A percentile compares a stretch with the other conserved stretches of the same genome.
Conservation (phyloP, 2,888 invertebrate species). For the Julus scandinavius region DNA sequence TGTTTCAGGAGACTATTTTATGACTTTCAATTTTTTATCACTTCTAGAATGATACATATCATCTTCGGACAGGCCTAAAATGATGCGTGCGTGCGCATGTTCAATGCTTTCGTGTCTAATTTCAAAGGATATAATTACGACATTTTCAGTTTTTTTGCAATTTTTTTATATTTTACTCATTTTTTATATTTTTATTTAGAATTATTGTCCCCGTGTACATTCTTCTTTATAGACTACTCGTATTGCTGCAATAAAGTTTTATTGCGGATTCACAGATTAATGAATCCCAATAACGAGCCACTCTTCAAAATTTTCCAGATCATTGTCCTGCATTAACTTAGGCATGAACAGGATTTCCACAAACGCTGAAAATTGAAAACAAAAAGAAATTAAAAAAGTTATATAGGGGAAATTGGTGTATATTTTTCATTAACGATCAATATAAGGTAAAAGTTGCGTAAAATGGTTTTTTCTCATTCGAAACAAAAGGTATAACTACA, state of each 20-base stretch:
- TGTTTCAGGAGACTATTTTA: background rate
- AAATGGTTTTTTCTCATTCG: no score
- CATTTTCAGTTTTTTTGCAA: background rate
- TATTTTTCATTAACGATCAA: background rate
- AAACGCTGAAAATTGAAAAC: background rate
- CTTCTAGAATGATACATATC: background rate
- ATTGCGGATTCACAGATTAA: slow-evolving; percentile 9
- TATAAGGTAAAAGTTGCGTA: background rate
- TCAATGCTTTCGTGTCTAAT: background rate
- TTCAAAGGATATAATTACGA: background rate
- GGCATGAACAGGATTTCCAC: background rate
- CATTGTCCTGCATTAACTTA: background rate
- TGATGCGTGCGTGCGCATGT: background rate
- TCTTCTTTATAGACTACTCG: background rate
- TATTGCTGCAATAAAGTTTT: background rate
- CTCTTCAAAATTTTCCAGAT: background rate
- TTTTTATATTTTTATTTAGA: background rate
- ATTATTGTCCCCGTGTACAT: background rate
- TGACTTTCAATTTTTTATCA: background rate
- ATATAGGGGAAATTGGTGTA: background rate
- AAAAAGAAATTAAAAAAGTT: background rate
- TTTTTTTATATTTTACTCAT: background rate
- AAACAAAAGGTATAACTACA: no score
- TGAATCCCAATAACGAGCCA: background rate
- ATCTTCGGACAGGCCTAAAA: background rate